A percentile compares a stretch with the other conserved stretches of the same genome.
These are phyloP conservation scores for Syngnathus acus DNA, from an alignment of 2,797 vertebrate genomes.

Conservation along the genomic window DNA sequence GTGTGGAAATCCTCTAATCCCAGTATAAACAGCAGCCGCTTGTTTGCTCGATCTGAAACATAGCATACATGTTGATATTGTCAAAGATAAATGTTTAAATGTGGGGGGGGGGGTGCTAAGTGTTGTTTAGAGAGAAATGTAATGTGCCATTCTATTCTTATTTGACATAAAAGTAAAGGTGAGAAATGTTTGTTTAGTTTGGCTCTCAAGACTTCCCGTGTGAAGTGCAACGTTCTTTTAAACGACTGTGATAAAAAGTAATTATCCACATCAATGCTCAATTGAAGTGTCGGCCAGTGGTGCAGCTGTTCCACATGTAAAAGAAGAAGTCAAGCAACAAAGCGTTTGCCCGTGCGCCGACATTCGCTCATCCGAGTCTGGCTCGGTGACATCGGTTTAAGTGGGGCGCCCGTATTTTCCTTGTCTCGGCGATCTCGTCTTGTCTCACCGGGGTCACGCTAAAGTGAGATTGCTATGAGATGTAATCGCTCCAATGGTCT, in stretches of 20 bases:
- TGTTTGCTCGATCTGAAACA: constrained; percentile 4
- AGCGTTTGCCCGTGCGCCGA: not conserved
- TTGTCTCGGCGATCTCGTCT: not conserved
- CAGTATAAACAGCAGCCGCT: not conserved
- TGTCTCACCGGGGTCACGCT: not conserved
- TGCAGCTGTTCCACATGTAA: too few species aligned
- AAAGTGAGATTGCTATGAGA: not conserved
- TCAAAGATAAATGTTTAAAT: constrained; percentile 3
- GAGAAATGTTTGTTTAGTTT: not conserved
- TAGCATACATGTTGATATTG: not conserved
- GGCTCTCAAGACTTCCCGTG: not conserved
- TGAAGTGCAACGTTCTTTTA: not conserved
- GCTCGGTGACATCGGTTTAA: not conserved
- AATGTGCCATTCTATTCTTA: constrained; percentile 5
- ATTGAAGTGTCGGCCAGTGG: too few species aligned
- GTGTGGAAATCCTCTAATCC: constrained; percentile 3
- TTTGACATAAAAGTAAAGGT: not conserved
- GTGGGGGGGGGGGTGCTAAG: not conserved
- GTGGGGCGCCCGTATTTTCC: not conserved
- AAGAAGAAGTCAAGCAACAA: too few species aligned
- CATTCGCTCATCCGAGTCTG: not conserved
- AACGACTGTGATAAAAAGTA: not conserved
- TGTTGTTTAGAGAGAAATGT: not conserved
- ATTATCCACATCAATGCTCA: not conserved
- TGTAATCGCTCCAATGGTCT: not conserved